Conservation (phyloP, 1,140 invertebrate species). For the Ephestia elutella region DNA sequence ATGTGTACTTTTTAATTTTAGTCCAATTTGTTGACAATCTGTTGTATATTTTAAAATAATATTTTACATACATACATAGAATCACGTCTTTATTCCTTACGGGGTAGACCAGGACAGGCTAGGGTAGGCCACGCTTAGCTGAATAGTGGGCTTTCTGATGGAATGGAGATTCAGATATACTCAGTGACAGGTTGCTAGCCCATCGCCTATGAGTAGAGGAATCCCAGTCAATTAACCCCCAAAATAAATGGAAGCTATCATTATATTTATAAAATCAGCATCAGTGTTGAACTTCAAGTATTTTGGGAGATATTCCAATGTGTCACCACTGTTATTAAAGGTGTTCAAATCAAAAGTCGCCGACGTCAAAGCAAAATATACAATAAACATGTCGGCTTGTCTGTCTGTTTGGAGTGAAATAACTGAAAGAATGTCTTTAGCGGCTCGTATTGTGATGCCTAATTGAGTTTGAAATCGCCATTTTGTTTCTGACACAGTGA, state of each 20-base stretch:
- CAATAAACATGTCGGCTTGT: not conserved
- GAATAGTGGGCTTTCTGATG: no score
- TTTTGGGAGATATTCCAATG: not conserved
- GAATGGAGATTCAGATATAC: no score
- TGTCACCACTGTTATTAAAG: not conserved
- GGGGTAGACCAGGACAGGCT: no score
- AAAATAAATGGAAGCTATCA: no score
- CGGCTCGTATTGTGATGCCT: not conserved
- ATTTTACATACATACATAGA: no score
- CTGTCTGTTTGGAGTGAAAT: not conserved
- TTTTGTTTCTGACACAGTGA: not conserved
- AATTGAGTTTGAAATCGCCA: not conserved
- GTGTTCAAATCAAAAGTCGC: not conserved
- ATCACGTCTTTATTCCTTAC: no score
- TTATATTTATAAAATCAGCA: no score
- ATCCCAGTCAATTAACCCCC: not conserved
- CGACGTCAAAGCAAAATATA: not conserved
- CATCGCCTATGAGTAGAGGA: no score
- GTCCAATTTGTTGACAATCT: not conserved
- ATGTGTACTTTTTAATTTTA: slow-evolving; percentile 12
- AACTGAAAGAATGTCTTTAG: not conserved
- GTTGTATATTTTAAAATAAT: not conserved
- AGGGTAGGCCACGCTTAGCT: no score
- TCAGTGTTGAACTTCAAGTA: no score
- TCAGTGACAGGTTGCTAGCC: no score